Conservation (phyloP, 2,113 vertebrate species). For the Oncorhynchus mykiss region DNA sequence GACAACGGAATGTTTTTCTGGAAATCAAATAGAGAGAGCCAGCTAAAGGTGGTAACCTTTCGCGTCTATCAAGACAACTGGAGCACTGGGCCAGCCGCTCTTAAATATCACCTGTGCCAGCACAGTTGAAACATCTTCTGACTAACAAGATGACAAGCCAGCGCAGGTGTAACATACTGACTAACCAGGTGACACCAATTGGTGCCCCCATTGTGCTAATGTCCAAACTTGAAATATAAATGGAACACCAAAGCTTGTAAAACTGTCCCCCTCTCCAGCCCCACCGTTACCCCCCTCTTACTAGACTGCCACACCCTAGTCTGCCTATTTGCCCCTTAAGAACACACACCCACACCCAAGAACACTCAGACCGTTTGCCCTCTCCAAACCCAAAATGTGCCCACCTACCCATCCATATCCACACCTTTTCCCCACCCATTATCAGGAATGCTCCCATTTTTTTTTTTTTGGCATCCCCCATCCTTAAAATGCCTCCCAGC, state of each 20-base stretch:
- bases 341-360: background rate
- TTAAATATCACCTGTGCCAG: no score
- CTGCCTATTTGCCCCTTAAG: background rate
- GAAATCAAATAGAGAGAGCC: no score
- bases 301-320: background rate
- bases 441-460: background rate
- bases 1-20: no score
- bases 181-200: background rate
- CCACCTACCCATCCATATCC: background rate
- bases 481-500: background rate
- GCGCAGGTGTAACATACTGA: no score
- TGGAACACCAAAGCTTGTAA: no score
- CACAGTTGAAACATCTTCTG: no score
- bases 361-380: background rate
- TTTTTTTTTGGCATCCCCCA: background rate
- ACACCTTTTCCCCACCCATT: background rate
- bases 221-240: no score
- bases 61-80: no score
- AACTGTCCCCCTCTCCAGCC: background rate
- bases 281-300: background rate
- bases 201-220: no score
- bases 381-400: background rate
- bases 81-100: no score
- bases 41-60: no score
- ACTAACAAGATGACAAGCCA: no score